Evolutionary conservation across 2,888 invertebrate genomes (phyloP).

Genomic region (Athalia rosae): DNA sequence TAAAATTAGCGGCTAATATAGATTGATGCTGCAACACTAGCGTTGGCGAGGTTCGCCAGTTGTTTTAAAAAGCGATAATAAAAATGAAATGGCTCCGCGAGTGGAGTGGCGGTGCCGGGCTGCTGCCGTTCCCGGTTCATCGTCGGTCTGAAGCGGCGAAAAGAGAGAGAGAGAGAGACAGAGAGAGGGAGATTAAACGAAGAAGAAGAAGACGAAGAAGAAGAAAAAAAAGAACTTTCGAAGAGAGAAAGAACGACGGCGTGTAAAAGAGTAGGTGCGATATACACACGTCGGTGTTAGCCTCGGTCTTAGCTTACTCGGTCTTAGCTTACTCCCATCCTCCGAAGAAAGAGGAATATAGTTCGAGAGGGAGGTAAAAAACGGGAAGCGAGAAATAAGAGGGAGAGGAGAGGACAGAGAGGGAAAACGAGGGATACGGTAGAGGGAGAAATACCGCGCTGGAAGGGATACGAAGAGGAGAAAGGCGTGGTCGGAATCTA

Average conservation of each 20-base stretch:
- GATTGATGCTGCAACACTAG: slow-evolving; percentile 66
- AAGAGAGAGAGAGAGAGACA: too few relatives aligned
- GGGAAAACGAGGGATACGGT: slow-evolving; percentile 49
- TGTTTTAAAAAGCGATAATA: slow-evolving; percentile 67
- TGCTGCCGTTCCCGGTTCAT: too few relatives aligned
- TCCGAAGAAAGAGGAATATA: background rate
- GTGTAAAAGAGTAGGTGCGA: too few relatives aligned
- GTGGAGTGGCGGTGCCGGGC: slow-evolving; percentile 59
- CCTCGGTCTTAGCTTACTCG: slow-evolving; percentile 37
- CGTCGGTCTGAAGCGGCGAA: too few relatives aligned
- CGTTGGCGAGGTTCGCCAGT: slow-evolving; percentile 53
- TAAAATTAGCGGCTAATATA: slow-evolving; percentile 71
- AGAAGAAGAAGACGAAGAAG: too few relatives aligned
- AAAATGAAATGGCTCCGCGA: slow-evolving; percentile 68
- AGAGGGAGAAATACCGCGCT: slow-evolving; percentile 49
- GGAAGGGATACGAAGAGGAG: slow-evolving; percentile 53
- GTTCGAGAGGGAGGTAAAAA: slow-evolving; percentile 32
- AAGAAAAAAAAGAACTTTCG: too few relatives aligned
- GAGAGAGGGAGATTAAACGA: too few relatives aligned
- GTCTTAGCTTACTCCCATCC: slow-evolving; percentile 33
- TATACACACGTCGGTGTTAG: background rate
- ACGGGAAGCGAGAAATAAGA: slow-evolving; percentile 32
- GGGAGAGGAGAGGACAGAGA: slow-evolving; percentile 29
- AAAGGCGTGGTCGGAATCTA: slow-evolving; percentile 61
- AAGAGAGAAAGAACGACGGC: too few relatives aligned